phyloP scores from a whole-genome alignment of 2,888 invertebrate species.

The Nezara viridula region DNA sequence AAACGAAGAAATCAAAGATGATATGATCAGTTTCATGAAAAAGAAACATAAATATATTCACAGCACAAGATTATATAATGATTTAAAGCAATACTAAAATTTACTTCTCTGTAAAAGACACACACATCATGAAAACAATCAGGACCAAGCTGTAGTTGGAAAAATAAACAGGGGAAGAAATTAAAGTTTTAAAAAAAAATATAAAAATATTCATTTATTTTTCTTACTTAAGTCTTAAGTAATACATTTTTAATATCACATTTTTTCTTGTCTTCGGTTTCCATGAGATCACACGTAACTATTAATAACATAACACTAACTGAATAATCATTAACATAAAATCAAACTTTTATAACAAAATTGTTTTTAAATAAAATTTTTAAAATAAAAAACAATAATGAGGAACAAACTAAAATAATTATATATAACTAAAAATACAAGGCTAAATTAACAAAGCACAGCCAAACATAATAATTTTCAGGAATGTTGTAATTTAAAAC shows the following conservation, averaged over 20 bases:
- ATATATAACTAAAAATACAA: not conserved
- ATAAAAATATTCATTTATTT: constrained; percentile 15
- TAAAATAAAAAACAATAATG: not conserved
- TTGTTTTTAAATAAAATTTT: not conserved
- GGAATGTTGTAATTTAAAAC: constrained; percentile 3
- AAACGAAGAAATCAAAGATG: no score
- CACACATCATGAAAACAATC: no score
- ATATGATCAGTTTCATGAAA: no score
- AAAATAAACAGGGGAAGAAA: not conserved
- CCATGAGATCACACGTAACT: not conserved
- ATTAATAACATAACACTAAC: not conserved
- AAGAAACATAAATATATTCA: no score
- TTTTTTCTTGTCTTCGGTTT: constrained; percentile 5
- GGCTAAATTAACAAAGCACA: not conserved
- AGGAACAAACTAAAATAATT: not conserved
- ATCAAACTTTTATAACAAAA: not conserved
- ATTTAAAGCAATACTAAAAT: no score
- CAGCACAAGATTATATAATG: no score
- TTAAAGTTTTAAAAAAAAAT: not conserved
- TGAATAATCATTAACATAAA: not conserved
- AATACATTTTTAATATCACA: not conserved
- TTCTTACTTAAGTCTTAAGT: not conserved
- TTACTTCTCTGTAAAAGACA: no score
- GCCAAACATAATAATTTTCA: constrained; percentile 1
- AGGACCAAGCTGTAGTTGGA: no score